Conservation (phyloP, 2,113 vertebrate species). For the Lathamus discolor region DNA sequence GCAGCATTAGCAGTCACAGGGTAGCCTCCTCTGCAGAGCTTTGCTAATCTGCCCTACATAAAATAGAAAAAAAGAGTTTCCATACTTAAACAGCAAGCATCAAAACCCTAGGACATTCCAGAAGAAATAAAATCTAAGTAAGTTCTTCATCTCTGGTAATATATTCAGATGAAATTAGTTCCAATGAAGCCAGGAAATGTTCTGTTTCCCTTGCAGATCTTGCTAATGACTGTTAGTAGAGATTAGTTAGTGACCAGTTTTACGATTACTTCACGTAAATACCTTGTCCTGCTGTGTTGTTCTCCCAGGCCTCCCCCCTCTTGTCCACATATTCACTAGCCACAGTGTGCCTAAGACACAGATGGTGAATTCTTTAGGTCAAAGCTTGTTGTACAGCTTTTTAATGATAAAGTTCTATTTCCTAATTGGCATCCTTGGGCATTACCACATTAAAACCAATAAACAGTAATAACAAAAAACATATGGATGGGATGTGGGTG, state of each 20-base stretch:
- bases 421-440: constrained; percentile 2
- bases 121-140: background rate
- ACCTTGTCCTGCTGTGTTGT: background rate
- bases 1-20: accelerated
- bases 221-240: background rate
- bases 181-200: background rate
- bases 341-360: background rate
- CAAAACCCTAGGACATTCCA: background rate
- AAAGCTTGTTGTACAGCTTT: background rate
- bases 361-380: background rate
- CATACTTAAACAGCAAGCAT: background rate
- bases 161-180: background rate
- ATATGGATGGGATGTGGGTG: background rate
- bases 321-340: background rate
- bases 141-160: background rate
- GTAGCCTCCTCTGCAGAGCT: background rate
- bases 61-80: background rate
- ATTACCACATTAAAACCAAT: constrained; percentile 18
- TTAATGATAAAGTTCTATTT: background rate
- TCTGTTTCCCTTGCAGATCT: background rate
- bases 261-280: background rate
- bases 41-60: background rate
- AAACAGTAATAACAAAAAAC: constrained; percentile 37
- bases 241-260: background rate
- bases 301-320: background rate